A percentile compares a stretch with the other conserved stretches of the same genome.
phyloP scores from a whole-genome alignment of 1,140 invertebrate genomes.

The Drosophila virilis region DNA sequence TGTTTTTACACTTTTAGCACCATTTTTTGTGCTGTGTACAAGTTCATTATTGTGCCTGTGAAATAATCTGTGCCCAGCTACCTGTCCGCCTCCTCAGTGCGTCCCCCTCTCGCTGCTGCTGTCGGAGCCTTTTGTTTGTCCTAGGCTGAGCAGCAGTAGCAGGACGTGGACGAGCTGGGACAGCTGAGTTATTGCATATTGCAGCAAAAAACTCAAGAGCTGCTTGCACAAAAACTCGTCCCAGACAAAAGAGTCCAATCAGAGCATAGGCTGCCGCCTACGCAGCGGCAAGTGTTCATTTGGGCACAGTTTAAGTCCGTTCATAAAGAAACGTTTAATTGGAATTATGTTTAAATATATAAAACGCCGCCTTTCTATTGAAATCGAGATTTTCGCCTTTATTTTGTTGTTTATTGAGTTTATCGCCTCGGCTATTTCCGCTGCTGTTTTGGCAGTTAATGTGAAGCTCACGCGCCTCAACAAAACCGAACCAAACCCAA shows the following conservation, averaged over 20 bases:
- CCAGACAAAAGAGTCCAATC: constrained; percentile 21
- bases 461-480: constrained; percentile 68
- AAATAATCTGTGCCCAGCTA: constrained; percentile 42
- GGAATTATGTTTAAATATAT: constrained; percentile 73
- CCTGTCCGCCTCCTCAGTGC: constrained; percentile 16
- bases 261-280: constrained; percentile 5
- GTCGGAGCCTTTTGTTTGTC: constrained; percentile 53
- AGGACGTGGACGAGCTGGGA: constrained; percentile 15
- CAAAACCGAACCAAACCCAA: constrained; percentile 54
- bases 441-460: constrained; percentile 71
- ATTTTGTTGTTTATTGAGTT: constrained; percentile 65
- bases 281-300: constrained; percentile 51
- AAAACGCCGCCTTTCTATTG: constrained; percentile 63
- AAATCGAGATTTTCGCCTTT: constrained; percentile 48
- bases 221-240: constrained; percentile 11
- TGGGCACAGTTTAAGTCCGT: constrained; percentile 28
- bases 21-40: not conserved
- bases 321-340: constrained; percentile 75
- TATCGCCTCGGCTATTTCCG: constrained; percentile 79
- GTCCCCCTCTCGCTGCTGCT: too few relatives aligned
- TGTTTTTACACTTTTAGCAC: too few relatives aligned
- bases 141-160: constrained; percentile 23
- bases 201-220: constrained; percentile 14
- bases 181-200: constrained; percentile 74
- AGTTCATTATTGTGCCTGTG: constrained; percentile 1